Conservation (phyloP, 2,113 vertebrate genomes). For the Caracal caracal region DNA sequence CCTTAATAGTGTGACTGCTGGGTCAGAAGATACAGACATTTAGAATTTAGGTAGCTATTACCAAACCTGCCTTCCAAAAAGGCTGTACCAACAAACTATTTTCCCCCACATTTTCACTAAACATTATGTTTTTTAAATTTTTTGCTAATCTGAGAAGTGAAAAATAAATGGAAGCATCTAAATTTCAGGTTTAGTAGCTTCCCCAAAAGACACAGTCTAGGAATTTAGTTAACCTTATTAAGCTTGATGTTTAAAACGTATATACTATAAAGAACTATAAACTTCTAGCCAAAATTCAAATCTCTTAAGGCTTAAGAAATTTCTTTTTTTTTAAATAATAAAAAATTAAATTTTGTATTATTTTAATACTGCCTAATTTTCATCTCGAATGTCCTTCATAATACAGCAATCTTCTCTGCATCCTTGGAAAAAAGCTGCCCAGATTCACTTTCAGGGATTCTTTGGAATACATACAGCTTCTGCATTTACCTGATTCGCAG, state of each 20-base stretch:
- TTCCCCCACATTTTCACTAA: not conserved
- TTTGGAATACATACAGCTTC: not conserved
- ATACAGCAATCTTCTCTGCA: rapidly evolving
- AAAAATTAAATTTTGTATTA: constrained; percentile 23
- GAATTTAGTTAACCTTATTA: constrained; percentile 18
- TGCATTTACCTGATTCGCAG: constrained; percentile 81
- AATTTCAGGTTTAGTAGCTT: constrained; percentile 26
- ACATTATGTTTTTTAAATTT: not conserved
- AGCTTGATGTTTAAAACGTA: constrained; percentile 5
- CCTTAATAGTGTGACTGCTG: not conserved
- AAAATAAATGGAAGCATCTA: constrained; percentile 50
- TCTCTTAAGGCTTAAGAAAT: constrained; percentile 50
- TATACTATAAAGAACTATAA: not conserved
- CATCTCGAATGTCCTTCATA: not conserved
- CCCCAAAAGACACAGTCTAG: constrained; percentile 29
- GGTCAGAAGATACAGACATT: not conserved
- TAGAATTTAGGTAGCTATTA: not conserved
- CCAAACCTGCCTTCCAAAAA: not conserved
- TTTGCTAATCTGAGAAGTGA: constrained; percentile 51
- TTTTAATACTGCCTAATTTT: constrained; percentile 39
- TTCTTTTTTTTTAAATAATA: constrained; percentile 37
- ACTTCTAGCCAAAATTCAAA: constrained; percentile 50
- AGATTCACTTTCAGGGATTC: not conserved
- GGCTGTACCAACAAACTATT: not conserved
- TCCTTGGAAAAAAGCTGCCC: not conserved